phyloP scores from a whole-genome alignment of 2,888 invertebrate species.

The Netelia melanura region DNA sequence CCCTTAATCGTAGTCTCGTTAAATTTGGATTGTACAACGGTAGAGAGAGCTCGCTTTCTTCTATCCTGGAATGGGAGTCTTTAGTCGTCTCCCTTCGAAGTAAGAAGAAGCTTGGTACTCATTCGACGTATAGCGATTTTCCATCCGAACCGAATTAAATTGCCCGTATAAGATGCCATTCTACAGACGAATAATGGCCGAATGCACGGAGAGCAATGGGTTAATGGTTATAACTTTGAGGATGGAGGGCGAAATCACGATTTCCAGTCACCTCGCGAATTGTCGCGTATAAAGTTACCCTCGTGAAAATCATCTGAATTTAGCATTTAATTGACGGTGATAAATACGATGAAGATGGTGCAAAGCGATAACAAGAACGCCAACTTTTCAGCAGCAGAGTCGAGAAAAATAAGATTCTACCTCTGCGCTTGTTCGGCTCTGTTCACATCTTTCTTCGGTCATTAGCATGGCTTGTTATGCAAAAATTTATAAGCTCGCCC shows the following conservation, averaged over 20 bases:
- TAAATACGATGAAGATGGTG: no score
- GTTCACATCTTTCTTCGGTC: no score
- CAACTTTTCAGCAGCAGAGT: no score
- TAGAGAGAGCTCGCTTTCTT: constrained; percentile 8
- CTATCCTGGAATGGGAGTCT: not conserved
- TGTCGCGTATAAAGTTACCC: no score
- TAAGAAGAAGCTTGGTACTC: not conserved
- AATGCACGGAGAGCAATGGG: not conserved
- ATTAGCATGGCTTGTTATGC: no score
- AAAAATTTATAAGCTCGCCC: no score
- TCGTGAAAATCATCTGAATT: no score
- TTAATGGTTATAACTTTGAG: not conserved
- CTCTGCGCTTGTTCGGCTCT: no score
- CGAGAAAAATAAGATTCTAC: no score
- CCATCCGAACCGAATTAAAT: constrained; percentile 8
- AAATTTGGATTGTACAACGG: constrained; percentile 40
- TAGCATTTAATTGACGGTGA: no score
- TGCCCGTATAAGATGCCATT: not conserved
- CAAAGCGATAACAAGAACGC: no score
- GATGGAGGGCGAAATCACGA: not conserved
- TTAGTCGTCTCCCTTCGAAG: not conserved
- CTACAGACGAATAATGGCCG: not conserved
- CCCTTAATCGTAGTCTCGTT: constrained; percentile 45
- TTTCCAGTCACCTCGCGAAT: no score
- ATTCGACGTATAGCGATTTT: not conserved